phyloP scores from a whole-genome alignment of 2,797 vertebrate genomes.

The Periophthalmus magnuspinnatus region DNA sequence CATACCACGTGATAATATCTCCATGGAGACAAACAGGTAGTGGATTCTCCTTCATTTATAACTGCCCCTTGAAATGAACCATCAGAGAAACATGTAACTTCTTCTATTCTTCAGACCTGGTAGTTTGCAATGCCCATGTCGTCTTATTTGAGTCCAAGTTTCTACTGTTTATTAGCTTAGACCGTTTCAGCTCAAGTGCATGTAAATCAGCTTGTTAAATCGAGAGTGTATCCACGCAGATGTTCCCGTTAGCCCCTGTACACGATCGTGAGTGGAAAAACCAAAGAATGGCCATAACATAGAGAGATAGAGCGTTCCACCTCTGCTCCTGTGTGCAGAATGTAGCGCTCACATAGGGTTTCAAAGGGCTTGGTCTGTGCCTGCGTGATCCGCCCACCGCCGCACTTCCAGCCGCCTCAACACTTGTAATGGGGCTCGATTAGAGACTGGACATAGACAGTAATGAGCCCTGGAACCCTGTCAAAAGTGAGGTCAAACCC shows the following conservation, averaged over 20 bases:
- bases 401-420: slow-evolving; percentile 65
- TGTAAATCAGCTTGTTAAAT: slow-evolving; percentile 1
- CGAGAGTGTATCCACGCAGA: background rate
- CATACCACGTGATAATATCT: background rate
- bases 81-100: background rate
- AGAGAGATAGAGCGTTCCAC: background rate
- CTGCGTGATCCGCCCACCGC: slow-evolving; percentile 50
- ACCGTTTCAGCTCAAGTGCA: background rate
- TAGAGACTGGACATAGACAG: slow-evolving; percentile 61
- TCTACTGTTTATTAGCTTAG: background rate
- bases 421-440: slow-evolving; percentile 72
- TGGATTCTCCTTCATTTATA: no score
- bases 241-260: background rate
- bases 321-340: slow-evolving; percentile 53
- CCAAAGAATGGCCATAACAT: background rate
- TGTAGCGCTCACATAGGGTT: slow-evolving; percentile 31
- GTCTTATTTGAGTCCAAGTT: background rate
- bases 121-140: background rate
- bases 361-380: slow-evolving; percentile 19
- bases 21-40: no score
- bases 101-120: background rate
- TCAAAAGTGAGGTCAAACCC: slow-evolving; percentile 74
- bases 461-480: slow-evolving; percentile 74
- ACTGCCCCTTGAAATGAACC: background rate
- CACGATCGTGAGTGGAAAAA: background rate